Evolutionary conservation across 2,113 vertebrate genomes (phyloP), one percentile per base, ranked within the genome.

Genomic region (Ciconia maguari): DNA sequence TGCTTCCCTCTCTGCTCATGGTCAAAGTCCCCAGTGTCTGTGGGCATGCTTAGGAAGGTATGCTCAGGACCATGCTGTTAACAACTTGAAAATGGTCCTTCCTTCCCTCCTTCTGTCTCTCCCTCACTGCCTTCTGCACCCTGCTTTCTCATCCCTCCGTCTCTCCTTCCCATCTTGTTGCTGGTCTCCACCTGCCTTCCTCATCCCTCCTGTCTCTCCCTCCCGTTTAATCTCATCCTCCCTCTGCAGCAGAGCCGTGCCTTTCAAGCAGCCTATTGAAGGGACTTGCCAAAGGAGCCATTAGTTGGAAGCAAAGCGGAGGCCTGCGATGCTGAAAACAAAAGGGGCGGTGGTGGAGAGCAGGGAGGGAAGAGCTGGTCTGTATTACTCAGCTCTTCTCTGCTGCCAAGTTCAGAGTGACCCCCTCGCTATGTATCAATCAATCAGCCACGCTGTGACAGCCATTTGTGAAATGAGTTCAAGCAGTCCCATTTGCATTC

Each of bases 261-360:
- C 25, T 61, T 91, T 90, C 42, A 94, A 55, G 83, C 49, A 81
- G 70, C 13, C 18, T 88, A 29, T 74, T 94, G 90, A 97, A 80
- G 42, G 38, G 42, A 87, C 76, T 71, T 83, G 76, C 90, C 82
- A 89, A 68, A 94, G 91, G 36, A 94, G 51, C 71, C 72, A 71
- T 95, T 94, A 94, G 79, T 3, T 83, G 78, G 94, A 95, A 92
- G 91, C n/a, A 44, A 92, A 95, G 80, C 1, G 0, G 48, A 65
- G 80, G 64, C 74, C 74, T 69, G 66, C 44, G 74, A 82, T 69
- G 48, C 75, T 93, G 83, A 87, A 94, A 89, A 92, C 86, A 90
- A 89, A 93, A 65, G 62, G 41, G 10, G 5, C 2, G 1, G 18
- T 57, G 49, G 32, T 55, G 42, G 86, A 93, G 75, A 84, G 64